A percentile compares a stretch with the other conserved stretches of the same genome.
phyloP scores from a whole-genome alignment of 2,113 vertebrate genomes.

The Ellobius talpinus region DNA sequence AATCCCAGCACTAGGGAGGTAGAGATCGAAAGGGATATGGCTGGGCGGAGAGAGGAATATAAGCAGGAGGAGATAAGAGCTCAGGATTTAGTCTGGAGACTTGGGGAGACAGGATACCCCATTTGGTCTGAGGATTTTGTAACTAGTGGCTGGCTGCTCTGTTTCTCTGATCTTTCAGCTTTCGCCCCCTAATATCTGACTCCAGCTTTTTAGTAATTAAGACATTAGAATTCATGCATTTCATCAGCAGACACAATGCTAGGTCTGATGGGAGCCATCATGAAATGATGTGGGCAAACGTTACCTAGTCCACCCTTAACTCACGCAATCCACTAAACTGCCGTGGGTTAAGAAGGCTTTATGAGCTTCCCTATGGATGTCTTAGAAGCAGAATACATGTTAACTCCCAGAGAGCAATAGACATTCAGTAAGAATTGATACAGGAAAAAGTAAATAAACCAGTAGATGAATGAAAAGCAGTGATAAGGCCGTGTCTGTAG shows the following conservation, averaged over 20 bases:
- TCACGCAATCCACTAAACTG: not conserved
- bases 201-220: too few species aligned
- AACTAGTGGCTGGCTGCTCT: too few species aligned
- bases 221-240: not conserved
- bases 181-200: too few species aligned
- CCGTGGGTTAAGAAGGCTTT: not conserved
- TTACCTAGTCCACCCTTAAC: not conserved
- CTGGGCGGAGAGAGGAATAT: too few species aligned
- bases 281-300: not conserved
- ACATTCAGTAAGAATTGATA: conserved; percentile 28
- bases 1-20: too few species aligned
- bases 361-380: not conserved
- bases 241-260: conserved; percentile 19
- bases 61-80: too few species aligned
- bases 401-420: not conserved
- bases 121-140: too few species aligned
- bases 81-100: too few species aligned
- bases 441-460: conserved; percentile 11
- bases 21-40: too few species aligned
- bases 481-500: not conserved
- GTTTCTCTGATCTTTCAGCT: too few species aligned
- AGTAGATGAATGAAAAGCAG: not conserved
- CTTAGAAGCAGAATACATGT: not conserved
- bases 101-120: too few species aligned
- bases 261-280: not conserved